Evolutionary conservation across 2,888 invertebrate genomes (phyloP).

Genomic region (Agonopterix arenella): DNA sequence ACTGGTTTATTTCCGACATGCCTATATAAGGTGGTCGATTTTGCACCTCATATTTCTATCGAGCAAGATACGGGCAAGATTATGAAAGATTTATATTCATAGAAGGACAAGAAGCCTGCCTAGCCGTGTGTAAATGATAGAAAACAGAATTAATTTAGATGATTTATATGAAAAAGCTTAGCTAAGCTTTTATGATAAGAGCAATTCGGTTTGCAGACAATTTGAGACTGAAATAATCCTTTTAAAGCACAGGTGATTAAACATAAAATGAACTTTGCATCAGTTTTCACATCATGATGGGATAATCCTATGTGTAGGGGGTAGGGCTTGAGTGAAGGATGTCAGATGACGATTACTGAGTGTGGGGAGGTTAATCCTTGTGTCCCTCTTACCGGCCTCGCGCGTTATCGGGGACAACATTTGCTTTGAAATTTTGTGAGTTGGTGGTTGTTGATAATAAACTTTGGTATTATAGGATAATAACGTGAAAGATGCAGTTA

Average conservation of each 20-base stretch:
- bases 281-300: slow-evolving; percentile 55
- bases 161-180: background rate
- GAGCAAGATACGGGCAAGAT: slow-evolving; percentile 26
- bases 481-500: too few relatives aligned
- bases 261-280: slow-evolving; percentile 35
- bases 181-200: background rate
- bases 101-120: slow-evolving; percentile 17
- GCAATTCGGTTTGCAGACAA: background rate
- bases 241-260: slow-evolving; percentile 40
- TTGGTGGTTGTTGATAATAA: background rate
- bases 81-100: slow-evolving; percentile 41
- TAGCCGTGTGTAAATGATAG: background rate
- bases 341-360: slow-evolving; percentile 45
- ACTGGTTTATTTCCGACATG: slow-evolving; percentile 62
- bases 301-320: slow-evolving; percentile 31
- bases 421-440: background rate
- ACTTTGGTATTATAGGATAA: too few relatives aligned
- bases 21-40: slow-evolving; percentile 63
- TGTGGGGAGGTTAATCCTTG: slow-evolving; percentile 36
- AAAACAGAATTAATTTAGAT: background rate
- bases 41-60: slow-evolving; percentile 55
- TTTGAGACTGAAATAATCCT: slow-evolving; percentile 6
- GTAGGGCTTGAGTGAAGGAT: slow-evolving; percentile 39
- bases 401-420: slow-evolving; percentile 5
- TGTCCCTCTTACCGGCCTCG: slow-evolving; percentile 16